Base-by-base conservation (phyloP, 2,888 invertebrate species). In the Ashinkailepas kermadecensis region DNA sequence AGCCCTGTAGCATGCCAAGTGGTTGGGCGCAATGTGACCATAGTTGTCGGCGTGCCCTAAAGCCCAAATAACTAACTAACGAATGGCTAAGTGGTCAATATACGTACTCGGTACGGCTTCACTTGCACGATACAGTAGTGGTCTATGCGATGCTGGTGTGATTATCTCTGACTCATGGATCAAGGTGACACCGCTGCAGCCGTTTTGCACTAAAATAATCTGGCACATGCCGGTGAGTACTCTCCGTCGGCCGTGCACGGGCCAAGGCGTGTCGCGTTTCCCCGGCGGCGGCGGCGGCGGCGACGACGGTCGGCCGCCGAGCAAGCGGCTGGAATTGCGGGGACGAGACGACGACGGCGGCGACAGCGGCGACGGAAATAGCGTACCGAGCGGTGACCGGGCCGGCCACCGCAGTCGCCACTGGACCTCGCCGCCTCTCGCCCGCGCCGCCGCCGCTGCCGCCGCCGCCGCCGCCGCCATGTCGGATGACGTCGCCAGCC, bases 241-340 rank as follows among this genome's bases (percentile, higher is more conserved):
- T 15, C 62, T 18, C 62, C 58, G 58, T n/a, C n/a, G 65, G 23
- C 65, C 9, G n/a, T 1, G 39, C 23, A 39, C 70, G 62, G 39
- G 70, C 70, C 70, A 70, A 70, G 13, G 39, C 15, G 70, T 70
- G 70, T 70, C 70, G 15, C 13, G 70, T 70, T 70, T 70, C 70
- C n/a, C n/a, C n/a, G 64, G 64, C n/a, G 64, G n/a, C 64, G 70
- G 64, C n/a, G 64, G 64, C n/a, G 64, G n/a, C 64, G 70, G 39
- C 39, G 39, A 39, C 70, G 70, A 3, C 70, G 39, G 65, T 23
- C 65, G 70, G 70, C 39, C 70, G 67, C 67, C 23, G 15, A 74
- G 56, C 39, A 74, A 74, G 21, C 74, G 74, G 23, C 74, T 74
- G 74, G 74, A 74, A 74, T 74, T 56, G 74, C 54, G 67, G 67